Base-by-base conservation (phyloP, 2,113 vertebrate species). In the Mormoops blainvillei region DNA sequence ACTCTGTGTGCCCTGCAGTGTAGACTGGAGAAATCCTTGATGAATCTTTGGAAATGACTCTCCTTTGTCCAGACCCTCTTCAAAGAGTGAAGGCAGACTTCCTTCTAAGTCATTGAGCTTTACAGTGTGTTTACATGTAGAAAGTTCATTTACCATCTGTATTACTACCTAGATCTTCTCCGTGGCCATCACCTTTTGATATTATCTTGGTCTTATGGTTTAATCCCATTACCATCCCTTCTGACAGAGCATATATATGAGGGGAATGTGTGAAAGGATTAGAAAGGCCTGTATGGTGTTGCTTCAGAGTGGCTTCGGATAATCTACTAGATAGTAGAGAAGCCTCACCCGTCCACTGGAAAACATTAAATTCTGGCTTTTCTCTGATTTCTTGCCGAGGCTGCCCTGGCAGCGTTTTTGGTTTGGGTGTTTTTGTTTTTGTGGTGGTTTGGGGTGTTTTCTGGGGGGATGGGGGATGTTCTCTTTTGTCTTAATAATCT, bases 331-430 rank as follows among this genome's bases (percentile, higher is more conserved):
- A 78, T 82, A 90, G 45, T 45, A 87, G 68, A 82, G 95, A 96
- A 92, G 67, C 93, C 76, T 83, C 84, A 86, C 26, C 91, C 56
- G 52, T 50, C 38, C 61, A 12, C 93, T 87, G 85, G 94, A 67
- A 68, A 94, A 58, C 63, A 45, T 81, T 68, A 82, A 91, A 87
- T 70, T 41, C 78, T 89, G 43, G 43, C 28, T 86, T 96, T 97
- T 58, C 48, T 80, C 43, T 89, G 36, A 31, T 73, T 96, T 94
- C 91, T 96, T 81, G 26, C 65, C 4, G 24, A 31, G 58, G 63
- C 41, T 16, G 38, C 74, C 70, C 63, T 92, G 80, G 28, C 77
- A 89, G 43, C 87, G 8, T 73, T 90, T 61, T 86, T 65, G 83
- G 41, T 71, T 94, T 93, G 82, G 38, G 48, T 68, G 36, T 48